Base-by-base conservation (phyloP, 1,140 invertebrate species). In the Bacillus rossius region DNA sequence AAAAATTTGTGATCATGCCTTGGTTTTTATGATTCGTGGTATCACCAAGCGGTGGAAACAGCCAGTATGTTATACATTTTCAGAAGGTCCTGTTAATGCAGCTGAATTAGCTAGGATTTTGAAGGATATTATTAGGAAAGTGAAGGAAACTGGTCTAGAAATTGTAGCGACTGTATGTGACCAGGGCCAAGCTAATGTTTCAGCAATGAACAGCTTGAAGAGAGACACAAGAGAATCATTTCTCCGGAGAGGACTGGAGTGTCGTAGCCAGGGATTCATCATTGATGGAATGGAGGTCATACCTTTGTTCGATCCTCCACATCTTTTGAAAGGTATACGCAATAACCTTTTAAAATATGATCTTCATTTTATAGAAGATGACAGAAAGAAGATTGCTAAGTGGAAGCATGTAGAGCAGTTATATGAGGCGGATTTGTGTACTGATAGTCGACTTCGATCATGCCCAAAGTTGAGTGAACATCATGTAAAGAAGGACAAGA, bases 101-200 rank as follows among this genome's bases (percentile, higher is more conserved):
- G 25, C 8, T 16, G 3, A 48, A 37, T 38, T 55, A 42, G 2
- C 16, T 17, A 26, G 23, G 45, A 17, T 20, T 17, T 14, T 17
- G 57, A 67, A 25, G 61, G 63, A 47, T 56, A 61, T 1, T 51
- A 60, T 5, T 63, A 63, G 34, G 64, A 65, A 55, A 45, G 38
- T 57, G 13, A 55, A 20, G 22, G 22, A 57, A 26, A 26, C 49
- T 57, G 56, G 56, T 5, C 22, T 56, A 7, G 22, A n/a, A n/a
- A 26, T 56, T 19, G 37, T 57, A 2, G 49, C 56, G 10, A 57
- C 50, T 3, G 56, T 57, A 10, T 57, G 56, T 25, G 49, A 57
- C 49, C 56, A 57, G 29, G 56, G 56, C 25, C 47, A 45, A 10
- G 26, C 56, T 5, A 57, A 57, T 55, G 49, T 57, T 25, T 25